Conservation (phyloP, 1,140 invertebrate species). For the Diachasmimorpha longicaudata region DNA sequence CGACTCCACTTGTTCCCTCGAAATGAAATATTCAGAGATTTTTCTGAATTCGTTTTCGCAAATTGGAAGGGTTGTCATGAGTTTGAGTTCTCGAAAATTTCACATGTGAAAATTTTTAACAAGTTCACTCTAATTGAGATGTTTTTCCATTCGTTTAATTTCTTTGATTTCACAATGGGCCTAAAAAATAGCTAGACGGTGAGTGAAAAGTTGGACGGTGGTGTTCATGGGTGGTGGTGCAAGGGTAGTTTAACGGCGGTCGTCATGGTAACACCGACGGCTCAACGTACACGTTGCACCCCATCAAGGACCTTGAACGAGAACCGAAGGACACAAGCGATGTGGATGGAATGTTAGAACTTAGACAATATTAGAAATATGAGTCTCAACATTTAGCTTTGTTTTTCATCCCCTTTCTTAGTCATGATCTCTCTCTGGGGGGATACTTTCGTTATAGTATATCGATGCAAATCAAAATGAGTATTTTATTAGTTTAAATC, state of each 20-base stretch:
- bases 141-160: not conserved
- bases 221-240: slow-evolving; percentile 49
- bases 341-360: not conserved
- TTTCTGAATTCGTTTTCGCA: not conserved
- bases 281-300: slow-evolving; percentile 54
- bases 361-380: slow-evolving; percentile 20
- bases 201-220: slow-evolving; percentile 48
- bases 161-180: not conserved
- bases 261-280: slow-evolving; percentile 59
- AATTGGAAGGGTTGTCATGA: not conserved
- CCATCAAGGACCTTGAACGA: slow-evolving; percentile 59
- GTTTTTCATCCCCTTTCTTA: not conserved
- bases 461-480: too few species aligned
- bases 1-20: not conserved
- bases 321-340: slow-evolving; percentile 55
- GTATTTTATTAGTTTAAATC: too few species aligned
- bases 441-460: too few species aligned
- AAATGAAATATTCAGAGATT: not conserved
- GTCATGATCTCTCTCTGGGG: not conserved
- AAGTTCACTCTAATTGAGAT: too few species aligned
- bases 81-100: too few species aligned
- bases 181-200: slow-evolving; percentile 15
- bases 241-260: slow-evolving; percentile 62
- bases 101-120: too few species aligned
- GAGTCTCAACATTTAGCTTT: not conserved